Evolutionary conservation across 2,113 vertebrate genomes (phyloP).

Genomic region (Phoenicopterus ruber): DNA sequence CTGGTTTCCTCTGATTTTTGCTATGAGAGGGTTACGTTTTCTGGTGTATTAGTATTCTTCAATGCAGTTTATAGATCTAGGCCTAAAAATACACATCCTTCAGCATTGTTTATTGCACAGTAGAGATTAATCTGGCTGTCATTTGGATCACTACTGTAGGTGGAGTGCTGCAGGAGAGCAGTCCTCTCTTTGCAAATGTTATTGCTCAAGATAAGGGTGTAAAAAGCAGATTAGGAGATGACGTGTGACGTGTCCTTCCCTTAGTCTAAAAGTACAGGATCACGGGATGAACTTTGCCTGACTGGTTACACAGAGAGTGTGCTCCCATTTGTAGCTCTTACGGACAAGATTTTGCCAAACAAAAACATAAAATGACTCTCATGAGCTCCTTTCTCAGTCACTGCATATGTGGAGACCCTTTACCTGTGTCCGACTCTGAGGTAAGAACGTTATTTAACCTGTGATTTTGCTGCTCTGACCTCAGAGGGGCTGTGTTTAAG

Average conservation of each 20-base stretch:
- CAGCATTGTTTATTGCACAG: neutral
- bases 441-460: conserved; percentile 63
- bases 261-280: conserved; percentile 65
- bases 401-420: conserved; percentile 75
- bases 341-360: neutral
- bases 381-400: conserved; percentile 79
- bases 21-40: neutral
- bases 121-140: neutral
- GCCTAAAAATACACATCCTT: neutral
- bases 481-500: neutral
- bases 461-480: neutral
- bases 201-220: conserved; percentile 65
- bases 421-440: conserved; percentile 70
- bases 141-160: neutral
- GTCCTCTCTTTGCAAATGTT: conserved; percentile 51
- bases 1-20: neutral
- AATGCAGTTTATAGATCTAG: neutral
- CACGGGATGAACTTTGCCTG: conserved; percentile 33
- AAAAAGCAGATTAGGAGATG: conserved; percentile 43
- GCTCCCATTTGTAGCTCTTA: neutral
- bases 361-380: conserved; percentile 40
- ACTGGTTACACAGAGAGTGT: neutral
- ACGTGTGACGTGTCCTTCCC: conserved; percentile 45
- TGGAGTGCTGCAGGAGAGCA: conserved; percentile 24
- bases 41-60: neutral